Evolutionary conservation across 1,140 invertebrate genomes (phyloP), one percentile per base, ranked within the genome.

Genomic region (Drosophila seguyi): DNA sequence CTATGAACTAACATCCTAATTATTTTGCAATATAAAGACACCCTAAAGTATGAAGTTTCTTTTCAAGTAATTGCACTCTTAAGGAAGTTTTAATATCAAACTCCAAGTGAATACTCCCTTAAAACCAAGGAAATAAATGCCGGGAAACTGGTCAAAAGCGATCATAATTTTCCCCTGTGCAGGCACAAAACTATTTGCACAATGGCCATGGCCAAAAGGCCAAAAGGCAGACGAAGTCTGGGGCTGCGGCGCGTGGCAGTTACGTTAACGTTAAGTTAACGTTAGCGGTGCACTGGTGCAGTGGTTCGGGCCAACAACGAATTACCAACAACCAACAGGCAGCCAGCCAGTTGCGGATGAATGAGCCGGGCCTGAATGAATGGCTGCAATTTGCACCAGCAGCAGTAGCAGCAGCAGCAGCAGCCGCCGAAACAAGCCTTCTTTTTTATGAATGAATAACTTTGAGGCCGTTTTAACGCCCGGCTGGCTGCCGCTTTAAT

Each of bases 371-470:
- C 80, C 66, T 73, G 83, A 86, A 87, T 88, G 83, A 87, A 87
- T 88, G 76, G 68, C 71, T 78, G 84, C 80, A 88, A 88, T 83
- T 87, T 88, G 71, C 83, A 77, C 62, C 77, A 76, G 75, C 75
- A 62, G 71, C 50, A n/a, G n/a, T n/a, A 59, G 77, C 29, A 59
- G 71, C 29, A 59, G 59, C 31, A 39, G n/a, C 76, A 75, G 68
- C 75, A 60, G 78, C 42, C 60, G 79, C 27, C 50, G 36, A 36
- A 22, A 44, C 56, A 56, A 68, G 57, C 58, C 72, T 67, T 41
- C 55, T 44, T 67, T 69, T 85, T 87, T 83, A 87, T 87, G 84
- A 87, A 87, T 87, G 84, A 87, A 87, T 77, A 81, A 84, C 63
- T 90, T 66, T 84, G 67, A 59, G 79, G 57, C 56, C 72, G 66